A percentile compares a stretch with the other conserved stretches of the same genome.
phyloP scores from a whole-genome alignment of 2,113 vertebrate species.

The Marmota monax region DNA sequence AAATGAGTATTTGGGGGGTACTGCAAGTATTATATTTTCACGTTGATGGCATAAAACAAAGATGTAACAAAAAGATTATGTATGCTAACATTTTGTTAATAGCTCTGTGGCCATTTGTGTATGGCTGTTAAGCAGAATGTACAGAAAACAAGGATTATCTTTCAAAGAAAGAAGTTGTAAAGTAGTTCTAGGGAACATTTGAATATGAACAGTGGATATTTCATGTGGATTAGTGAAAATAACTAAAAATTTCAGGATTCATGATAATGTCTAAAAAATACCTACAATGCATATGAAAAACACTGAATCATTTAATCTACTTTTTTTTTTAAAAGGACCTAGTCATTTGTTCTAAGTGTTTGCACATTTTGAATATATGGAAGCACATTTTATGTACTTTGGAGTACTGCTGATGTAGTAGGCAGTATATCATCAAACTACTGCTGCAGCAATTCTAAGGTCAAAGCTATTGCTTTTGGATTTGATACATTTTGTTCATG shows the following conservation, averaged over 20 bases:
- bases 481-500: slow-evolving; percentile 74
- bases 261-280: slow-evolving; percentile 57
- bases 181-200: not conserved
- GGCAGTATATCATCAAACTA: slow-evolving; percentile 70
- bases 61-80: slow-evolving; percentile 68
- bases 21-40: slow-evolving; percentile 77
- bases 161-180: slow-evolving; percentile 29
- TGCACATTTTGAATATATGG: slow-evolving; percentile 63
- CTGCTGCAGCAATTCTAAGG: slow-evolving; percentile 69
- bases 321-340: not conserved
- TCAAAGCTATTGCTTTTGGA: slow-evolving; percentile 81
- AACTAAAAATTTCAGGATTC: slow-evolving; percentile 1
- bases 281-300: slow-evolving; percentile 34
- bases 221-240: slow-evolving; percentile 67
- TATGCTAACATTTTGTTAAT: slow-evolving; percentile 78
- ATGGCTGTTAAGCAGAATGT: slow-evolving; percentile 72
- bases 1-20: slow-evolving; percentile 69
- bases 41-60: slow-evolving; percentile 74
- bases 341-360: slow-evolving; percentile 68
- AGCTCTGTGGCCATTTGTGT: slow-evolving; percentile 68
- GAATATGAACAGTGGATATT: slow-evolving; percentile 62
- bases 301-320: slow-evolving; percentile 42
- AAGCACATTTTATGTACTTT: slow-evolving; percentile 68
- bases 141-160: slow-evolving; percentile 44
- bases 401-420: slow-evolving; percentile 63